phyloP scores from a whole-genome alignment of 2,888 invertebrate species.

The Caenorhabditis wallacei region DNA sequence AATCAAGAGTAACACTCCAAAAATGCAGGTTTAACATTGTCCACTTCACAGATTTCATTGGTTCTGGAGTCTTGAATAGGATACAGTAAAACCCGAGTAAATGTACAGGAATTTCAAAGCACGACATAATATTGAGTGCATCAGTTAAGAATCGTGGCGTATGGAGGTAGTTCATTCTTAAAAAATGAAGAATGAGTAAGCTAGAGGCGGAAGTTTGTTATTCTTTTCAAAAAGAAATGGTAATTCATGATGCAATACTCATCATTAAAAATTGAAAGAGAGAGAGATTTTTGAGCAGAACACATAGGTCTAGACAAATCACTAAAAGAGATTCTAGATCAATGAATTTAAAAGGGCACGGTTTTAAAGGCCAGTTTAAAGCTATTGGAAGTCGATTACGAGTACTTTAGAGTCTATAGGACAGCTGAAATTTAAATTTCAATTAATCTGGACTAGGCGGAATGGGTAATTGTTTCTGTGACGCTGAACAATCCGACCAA shows the following conservation, averaged over 20 bases:
- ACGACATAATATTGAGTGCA: slow-evolving; percentile 3
- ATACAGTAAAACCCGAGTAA: slow-evolving; percentile 46
- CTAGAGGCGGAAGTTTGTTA: background rate
- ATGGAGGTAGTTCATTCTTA: slow-evolving; percentile 3
- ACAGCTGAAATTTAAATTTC: no score
- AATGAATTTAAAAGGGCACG: background rate
- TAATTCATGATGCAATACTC: background rate
- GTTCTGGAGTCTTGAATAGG: slow-evolving; percentile 30
- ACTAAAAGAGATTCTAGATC: background rate
- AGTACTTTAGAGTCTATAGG: no score
- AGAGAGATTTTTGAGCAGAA: no score
- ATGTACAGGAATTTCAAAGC: slow-evolving; percentile 30
- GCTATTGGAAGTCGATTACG: no score
- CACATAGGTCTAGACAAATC: background rate
- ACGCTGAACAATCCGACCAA: no score
- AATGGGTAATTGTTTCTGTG: no score
- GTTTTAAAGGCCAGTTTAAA: no score
- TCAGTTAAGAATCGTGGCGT: slow-evolving; percentile 7
- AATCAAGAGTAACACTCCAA: slow-evolving; percentile 36
- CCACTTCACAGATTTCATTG: slow-evolving; percentile 45
- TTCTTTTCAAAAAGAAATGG: background rate
- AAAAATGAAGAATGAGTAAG: background rate
- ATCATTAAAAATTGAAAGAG: background rate
- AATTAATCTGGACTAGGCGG: no score
- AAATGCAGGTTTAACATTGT: slow-evolving; percentile 40